Evolutionary conservation across 2,797 vertebrate genomes (phyloP).

Genomic region (Rhadinocentrus ornatus): DNA sequence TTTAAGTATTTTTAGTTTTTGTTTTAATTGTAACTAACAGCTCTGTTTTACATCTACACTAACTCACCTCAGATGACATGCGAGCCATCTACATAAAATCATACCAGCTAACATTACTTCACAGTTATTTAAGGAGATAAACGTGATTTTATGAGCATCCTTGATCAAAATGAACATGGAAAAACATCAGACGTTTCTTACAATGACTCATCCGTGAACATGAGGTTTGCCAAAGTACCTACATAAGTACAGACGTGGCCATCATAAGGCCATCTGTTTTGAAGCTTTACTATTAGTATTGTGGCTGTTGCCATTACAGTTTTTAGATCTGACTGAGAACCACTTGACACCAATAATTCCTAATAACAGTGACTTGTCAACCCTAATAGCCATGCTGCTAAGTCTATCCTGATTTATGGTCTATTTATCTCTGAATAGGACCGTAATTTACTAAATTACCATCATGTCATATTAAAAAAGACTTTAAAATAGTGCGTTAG

Average conservation of each 20-base stretch:
- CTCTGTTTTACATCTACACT: not conserved
- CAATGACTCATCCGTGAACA: not conserved
- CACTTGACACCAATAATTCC: not conserved
- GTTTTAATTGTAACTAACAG: not conserved
- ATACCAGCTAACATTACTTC: not conserved
- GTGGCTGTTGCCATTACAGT: not conserved
- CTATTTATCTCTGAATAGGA: not conserved
- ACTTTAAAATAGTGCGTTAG: not conserved
- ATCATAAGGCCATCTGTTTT: not conserved
- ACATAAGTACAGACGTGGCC: not conserved
- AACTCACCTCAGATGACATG: not conserved
- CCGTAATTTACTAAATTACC: not conserved
- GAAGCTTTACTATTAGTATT: not conserved
- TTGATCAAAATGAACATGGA: not conserved
- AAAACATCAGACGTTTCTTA: not conserved
- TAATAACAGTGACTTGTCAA: not conserved
- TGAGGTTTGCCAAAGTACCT: not conserved
- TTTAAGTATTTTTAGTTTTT: not conserved
- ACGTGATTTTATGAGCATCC: not conserved
- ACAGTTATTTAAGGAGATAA: not conserved
- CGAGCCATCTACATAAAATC: not conserved
- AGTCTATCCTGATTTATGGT: not conserved
- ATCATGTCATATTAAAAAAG: not conserved
- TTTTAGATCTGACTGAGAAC: not conserved
- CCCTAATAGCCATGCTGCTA: not conserved